phyloP scores from a whole-genome alignment of 2,797 vertebrate species.

The Phalanger gymnotis region DNA sequence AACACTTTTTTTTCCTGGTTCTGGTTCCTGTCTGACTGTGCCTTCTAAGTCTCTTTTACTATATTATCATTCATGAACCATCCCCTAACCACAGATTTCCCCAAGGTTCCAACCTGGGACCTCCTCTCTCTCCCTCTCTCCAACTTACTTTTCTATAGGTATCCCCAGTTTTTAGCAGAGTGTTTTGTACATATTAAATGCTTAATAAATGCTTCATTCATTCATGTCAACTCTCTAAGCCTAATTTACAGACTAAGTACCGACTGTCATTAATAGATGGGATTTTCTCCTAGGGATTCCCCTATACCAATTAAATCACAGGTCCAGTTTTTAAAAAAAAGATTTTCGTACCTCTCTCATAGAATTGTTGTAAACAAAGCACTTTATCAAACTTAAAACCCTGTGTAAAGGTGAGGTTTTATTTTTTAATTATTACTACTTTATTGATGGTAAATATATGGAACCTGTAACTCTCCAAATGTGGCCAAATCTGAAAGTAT shows the following conservation, averaged over 20 bases:
- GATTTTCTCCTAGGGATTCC: background rate
- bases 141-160: background rate
- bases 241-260: background rate
- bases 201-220: background rate
- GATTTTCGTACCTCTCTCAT: background rate
- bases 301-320: background rate
- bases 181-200: background rate
- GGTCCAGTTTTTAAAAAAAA: background rate
- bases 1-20: background rate
- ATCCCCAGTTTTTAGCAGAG: background rate
- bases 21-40: background rate
- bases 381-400: background rate
- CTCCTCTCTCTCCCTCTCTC: background rate
- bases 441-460: background rate
- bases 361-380: background rate
- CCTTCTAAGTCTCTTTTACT: background rate
- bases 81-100: background rate
- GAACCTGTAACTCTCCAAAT: background rate
- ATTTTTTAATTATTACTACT: background rate
- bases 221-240: background rate
- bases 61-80: background rate
- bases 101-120: background rate
- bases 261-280: background rate
- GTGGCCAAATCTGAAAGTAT: background rate
- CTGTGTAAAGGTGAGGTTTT: background rate